Evolutionary conservation across 2,888 invertebrate species (phyloP).

Genomic region (Abscondita cerata): DNA sequence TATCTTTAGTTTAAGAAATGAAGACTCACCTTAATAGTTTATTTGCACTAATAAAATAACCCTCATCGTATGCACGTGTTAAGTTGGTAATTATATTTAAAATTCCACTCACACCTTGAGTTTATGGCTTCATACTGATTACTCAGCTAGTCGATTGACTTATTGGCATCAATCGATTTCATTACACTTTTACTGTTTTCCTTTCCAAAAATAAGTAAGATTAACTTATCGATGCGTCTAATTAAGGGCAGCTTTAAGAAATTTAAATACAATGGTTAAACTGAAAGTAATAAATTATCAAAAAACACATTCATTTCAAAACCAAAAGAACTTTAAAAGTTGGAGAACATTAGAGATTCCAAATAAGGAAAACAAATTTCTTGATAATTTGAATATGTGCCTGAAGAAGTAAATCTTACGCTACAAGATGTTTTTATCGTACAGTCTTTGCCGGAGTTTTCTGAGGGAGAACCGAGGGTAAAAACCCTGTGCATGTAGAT

Average conservation of each 20-base stretch:
- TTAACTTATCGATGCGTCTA: neutral
- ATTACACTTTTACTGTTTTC: neutral
- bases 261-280: constrained; percentile 20
- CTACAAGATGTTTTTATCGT: constrained; percentile 62
- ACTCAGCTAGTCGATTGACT: constrained; percentile 4
- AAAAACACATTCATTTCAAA: constrained; percentile 46
- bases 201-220: neutral
- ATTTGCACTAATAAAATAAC: too few species aligned
- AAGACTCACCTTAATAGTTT: too few species aligned
- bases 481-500: constrained; percentile 60
- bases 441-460: constrained; percentile 55
- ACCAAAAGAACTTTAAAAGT: constrained; percentile 45
- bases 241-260: constrained; percentile 1
- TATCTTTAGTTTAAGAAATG: too few species aligned
- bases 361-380: constrained; percentile 62
- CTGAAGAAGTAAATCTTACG: constrained; percentile 60
- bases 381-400: constrained; percentile 63
- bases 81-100: neutral
- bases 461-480: constrained; percentile 55
- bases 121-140: constrained; percentile 2
- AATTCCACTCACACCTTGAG: neutral
- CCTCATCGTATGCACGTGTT: neutral
- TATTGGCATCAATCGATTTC: neutral
- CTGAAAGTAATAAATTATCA: constrained; percentile 37
- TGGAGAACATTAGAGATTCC: constrained; percentile 54